These are phyloP conservation scores for Myotis findleyi DNA, from an alignment of 2,797 vertebrate genomes.

Conservation along the genomic window DNA sequence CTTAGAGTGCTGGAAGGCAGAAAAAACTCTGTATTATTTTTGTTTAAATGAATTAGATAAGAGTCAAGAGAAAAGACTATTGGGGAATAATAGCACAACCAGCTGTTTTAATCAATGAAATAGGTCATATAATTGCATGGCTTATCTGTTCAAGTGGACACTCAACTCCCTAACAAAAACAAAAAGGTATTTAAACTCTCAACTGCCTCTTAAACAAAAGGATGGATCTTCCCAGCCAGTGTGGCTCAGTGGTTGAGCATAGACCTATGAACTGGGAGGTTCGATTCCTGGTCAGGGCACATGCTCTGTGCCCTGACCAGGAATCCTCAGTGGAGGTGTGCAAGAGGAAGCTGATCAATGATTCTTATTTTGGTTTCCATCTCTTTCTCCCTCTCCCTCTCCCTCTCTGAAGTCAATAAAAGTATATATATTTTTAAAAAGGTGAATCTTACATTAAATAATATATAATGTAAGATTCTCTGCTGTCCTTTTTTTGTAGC, in stretches of 20 bases:
- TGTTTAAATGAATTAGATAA: constrained; percentile 31
- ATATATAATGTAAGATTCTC: too few relatives aligned
- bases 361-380: too few relatives aligned
- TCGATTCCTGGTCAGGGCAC: too few relatives aligned
- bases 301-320: too few relatives aligned
- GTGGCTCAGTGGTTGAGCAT: too few relatives aligned
- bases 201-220: not conserved
- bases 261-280: too few relatives aligned
- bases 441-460: not conserved
- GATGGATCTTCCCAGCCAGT: too few relatives aligned
- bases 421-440: not conserved
- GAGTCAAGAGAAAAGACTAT: not conserved
- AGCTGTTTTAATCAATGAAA: not conserved
- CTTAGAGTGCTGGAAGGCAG: not conserved
- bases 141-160: not conserved
- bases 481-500: not conserved
- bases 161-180: not conserved
- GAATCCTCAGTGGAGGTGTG: too few relatives aligned
- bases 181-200: not conserved
- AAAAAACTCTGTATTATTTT: not conserved
- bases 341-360: too few relatives aligned
- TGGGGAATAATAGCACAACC: not conserved
- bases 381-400: too few relatives aligned
- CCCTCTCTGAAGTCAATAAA: too few relatives aligned
- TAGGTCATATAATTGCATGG: not conserved